Evolutionary conservation across 2,888 invertebrate genomes (phyloP), one percentile per base, ranked within the genome.

Genomic region (Athalia circularis): DNA sequence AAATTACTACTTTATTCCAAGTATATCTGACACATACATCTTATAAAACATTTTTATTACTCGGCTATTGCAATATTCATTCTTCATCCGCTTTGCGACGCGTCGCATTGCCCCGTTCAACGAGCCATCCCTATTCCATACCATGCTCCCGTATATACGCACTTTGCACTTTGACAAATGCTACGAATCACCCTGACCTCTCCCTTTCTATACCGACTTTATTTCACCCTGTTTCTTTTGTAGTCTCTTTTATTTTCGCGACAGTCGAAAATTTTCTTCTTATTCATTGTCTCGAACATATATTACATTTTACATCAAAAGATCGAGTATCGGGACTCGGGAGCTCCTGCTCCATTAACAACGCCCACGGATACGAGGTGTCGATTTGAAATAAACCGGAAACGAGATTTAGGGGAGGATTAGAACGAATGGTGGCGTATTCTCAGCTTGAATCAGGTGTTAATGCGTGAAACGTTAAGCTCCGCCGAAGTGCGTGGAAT

Each of bases 1-100:
- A n/a, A 75, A 75, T 75, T 43, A 75, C 75, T 75, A 75, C 75
- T 75, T 75, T 75, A 75, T 75, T 62, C 75, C 75, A 52, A 75
- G 62, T 75, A 29, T 29, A 75, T 62, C 61, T 75, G 75, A 75
- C 75, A 75, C 48, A 75, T 45, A 52, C 75, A 75, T 75, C 62
- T 75, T 75, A 75, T 62, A 75, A 75, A 75, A 62, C 75, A 75
- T 75, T 75, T 75, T 75, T 75, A 75, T 75, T n/a, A 62, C 50
- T 11, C 13, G 64, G 75, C 75, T 75, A 75, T 75, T 75, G 75
- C 64, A 64, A 64, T 64, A 64, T 75, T 75, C 75, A 75, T 75
- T 75, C 48, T 75, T 75, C 75, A 75, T 62, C 50, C 52, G 29
- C 29, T 75, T 59, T 52, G 48, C 75, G 62, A 62, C 62, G 75